A percentile compares a stretch with the other conserved stretches of the same genome.
These are phyloP conservation scores for Theristicus caerulescens DNA, from an alignment of 2,113 vertebrate species.

Conservation along the genomic window DNA sequence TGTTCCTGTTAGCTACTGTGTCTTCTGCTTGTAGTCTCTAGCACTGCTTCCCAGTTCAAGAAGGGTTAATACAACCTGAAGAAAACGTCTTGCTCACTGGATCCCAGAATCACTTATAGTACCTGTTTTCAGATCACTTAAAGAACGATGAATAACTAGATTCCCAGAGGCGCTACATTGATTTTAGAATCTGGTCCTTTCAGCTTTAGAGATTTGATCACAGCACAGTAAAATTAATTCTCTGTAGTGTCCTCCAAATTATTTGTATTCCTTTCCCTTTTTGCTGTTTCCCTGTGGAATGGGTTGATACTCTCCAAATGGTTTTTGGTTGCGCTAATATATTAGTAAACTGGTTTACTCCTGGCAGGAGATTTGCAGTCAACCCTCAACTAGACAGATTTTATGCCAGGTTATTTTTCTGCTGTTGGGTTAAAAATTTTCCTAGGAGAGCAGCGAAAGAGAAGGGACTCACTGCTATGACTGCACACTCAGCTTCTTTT, in stretches of 20 bases:
- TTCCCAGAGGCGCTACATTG: background rate
- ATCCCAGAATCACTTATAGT: background rate
- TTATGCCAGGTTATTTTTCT: background rate
- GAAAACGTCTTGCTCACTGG: background rate
- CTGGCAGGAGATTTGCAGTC: background rate
- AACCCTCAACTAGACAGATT: background rate
- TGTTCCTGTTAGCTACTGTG: background rate
- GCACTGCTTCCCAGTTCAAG: background rate
- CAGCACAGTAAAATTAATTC: background rate
- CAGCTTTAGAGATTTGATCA: background rate
- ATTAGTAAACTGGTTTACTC: background rate
- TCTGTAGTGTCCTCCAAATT: background rate
- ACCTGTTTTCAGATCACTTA: background rate
- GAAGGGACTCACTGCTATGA: background rate
- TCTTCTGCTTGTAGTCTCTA: background rate
- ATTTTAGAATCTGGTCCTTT: background rate
- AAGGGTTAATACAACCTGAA: background rate
- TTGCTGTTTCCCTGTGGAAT: background rate
- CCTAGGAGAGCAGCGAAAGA: background rate
- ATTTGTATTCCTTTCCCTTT: background rate
- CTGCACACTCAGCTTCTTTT: background rate
- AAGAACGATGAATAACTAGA: background rate
- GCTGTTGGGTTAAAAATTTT: background rate
- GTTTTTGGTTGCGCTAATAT: background rate
- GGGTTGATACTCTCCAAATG: background rate